Evolutionary conservation across 2,888 invertebrate genomes (phyloP).

Genomic region (Nematopogon swammerdamellus): DNA sequence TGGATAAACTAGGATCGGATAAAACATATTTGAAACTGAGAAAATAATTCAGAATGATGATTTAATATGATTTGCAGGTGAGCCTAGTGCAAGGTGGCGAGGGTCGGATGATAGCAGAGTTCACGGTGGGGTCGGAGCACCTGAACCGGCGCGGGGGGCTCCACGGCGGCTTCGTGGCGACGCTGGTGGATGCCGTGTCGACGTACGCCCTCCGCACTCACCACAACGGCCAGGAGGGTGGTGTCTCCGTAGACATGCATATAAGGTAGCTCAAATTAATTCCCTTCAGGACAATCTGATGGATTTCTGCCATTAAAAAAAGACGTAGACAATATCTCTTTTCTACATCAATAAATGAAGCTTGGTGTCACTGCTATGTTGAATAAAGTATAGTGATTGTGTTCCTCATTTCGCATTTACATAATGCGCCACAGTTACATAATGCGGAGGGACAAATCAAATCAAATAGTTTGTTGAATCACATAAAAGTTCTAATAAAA

Average conservation of each 20-base stretch:
- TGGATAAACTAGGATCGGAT: too few relatives aligned
- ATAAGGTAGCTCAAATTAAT: conserved; percentile 67
- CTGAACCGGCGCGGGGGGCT: conserved; percentile 70
- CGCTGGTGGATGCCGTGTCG: conserved; percentile 69
- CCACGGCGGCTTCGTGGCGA: conserved; percentile 85
- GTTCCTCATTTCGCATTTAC: too few relatives aligned
- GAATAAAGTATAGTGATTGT: too few relatives aligned
- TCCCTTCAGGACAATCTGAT: too few relatives aligned
- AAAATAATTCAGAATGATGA: too few relatives aligned
- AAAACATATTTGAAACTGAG: too few relatives aligned
- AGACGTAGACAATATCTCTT: not conserved
- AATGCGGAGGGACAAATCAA: too few relatives aligned
- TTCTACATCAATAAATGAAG: conserved; percentile 3
- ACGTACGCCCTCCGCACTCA: conserved; percentile 74
- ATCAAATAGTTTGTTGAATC: too few relatives aligned
- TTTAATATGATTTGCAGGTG: conserved; percentile 22
- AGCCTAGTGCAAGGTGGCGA: conserved; percentile 54
- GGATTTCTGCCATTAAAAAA: not conserved
- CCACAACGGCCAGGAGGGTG: conserved; percentile 58
- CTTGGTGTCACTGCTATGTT: too few relatives aligned
- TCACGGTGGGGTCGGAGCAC: conserved; percentile 71
- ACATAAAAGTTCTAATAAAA: too few relatives aligned
- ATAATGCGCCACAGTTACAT: too few relatives aligned
- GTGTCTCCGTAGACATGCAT: conserved; percentile 81
- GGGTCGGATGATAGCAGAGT: conserved; percentile 72